Percentiles rank a stretch among this genome's conserved stretches.
These are phyloP conservation scores for Trilocha varians DNA, from an alignment of 2,888 invertebrate genomes.

Conservation along the genomic window DNA sequence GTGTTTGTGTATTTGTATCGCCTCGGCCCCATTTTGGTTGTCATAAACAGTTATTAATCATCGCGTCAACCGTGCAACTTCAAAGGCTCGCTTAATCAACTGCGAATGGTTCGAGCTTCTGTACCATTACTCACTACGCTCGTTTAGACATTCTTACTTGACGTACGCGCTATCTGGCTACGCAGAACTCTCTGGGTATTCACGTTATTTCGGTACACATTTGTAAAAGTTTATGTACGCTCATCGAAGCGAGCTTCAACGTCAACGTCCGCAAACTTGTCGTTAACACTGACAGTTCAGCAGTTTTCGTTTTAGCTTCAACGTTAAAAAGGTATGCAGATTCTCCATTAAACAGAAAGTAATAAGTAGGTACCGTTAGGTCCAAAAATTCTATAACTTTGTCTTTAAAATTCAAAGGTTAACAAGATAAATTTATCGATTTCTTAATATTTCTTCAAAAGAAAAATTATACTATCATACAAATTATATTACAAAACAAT, in stretches of 20 bases:
- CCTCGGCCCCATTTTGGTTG: slow-evolving; percentile 32
- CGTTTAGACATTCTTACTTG: slow-evolving; percentile 53
- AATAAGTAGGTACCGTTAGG: too few relatives aligned
- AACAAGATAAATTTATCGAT: too few relatives aligned
- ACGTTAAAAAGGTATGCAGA: too few relatives aligned
- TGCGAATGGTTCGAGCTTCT: slow-evolving; percentile 54
- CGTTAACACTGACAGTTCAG: neutral
- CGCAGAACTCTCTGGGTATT: slow-evolving; percentile 27
- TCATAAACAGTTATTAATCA: slow-evolving; percentile 65
- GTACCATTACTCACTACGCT: slow-evolving; percentile 52
- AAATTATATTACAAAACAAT: too few relatives aligned
- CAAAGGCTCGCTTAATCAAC: slow-evolving; percentile 64
- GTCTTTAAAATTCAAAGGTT: too few relatives aligned
- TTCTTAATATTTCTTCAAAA: too few relatives aligned
- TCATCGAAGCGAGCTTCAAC: neutral
- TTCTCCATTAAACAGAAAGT: too few relatives aligned
- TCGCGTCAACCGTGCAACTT: slow-evolving; percentile 49
- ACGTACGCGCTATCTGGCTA: slow-evolving; percentile 40
- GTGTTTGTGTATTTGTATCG: slow-evolving; percentile 25
- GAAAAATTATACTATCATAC: too few relatives aligned
- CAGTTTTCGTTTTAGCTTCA: neutral
- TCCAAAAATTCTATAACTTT: too few relatives aligned
- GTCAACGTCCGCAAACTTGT: neutral
- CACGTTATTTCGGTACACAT: slow-evolving; percentile 10
- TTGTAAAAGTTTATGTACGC: slow-evolving; percentile 9